Percentiles rank a stretch among this genome's conserved stretches.
Conservation (phyloP, 2,797 vertebrate species). For the Tangara arthus region DNA sequence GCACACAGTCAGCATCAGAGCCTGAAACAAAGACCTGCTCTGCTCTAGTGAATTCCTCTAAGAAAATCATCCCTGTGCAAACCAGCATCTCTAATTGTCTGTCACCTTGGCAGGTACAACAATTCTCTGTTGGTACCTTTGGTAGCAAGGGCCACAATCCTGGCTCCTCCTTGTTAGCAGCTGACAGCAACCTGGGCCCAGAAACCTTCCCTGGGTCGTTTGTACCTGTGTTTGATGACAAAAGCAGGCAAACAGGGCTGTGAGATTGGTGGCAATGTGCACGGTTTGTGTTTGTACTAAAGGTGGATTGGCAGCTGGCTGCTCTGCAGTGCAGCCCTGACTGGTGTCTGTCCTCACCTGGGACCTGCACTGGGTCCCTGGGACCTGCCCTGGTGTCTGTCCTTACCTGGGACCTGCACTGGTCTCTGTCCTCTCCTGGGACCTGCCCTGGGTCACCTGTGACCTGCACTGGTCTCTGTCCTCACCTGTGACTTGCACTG, state of each 20-base stretch:
- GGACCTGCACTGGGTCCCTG: not conserved
- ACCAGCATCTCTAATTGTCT: not conserved
- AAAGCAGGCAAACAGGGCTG: not conserved
- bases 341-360: not conserved
- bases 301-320: not conserved
- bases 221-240: not conserved
- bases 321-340: not conserved
- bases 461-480: no score
- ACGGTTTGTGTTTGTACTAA: accelerated
- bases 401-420: no score
- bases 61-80: not conserved
- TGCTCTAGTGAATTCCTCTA: not conserved
- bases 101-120: not conserved
- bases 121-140: not conserved
- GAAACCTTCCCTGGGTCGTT: not conserved
- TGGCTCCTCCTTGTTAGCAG: not conserved
- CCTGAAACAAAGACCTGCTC: not conserved
- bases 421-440: no score
- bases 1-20: not conserved
- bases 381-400: no score
- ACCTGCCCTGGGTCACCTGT: no score
- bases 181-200: not conserved
- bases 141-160: not conserved
- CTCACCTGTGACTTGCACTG: no score
- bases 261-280: not conserved